These are phyloP conservation scores for Orthosia gracilis DNA, from an alignment of 2,888 invertebrate genomes.

Conservation along the genomic window DNA sequence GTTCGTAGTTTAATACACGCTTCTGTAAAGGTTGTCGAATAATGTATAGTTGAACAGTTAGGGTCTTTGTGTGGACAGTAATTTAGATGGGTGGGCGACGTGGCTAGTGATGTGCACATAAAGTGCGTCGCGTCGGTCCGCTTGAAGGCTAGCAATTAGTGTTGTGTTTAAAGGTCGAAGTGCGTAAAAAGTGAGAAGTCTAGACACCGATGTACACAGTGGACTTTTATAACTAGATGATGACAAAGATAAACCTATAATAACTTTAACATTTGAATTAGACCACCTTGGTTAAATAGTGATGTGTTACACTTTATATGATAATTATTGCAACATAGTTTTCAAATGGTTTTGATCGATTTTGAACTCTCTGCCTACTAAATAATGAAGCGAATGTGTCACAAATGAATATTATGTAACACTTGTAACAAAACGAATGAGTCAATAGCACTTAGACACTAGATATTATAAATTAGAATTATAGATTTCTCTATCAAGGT, in stretches of 20 bases:
- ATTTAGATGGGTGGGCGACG: conserved; percentile 36
- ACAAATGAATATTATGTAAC: not conserved
- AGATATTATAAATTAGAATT: conserved; percentile 14
- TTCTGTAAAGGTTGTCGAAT: conserved; percentile 50
- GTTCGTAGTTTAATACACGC: conserved; percentile 49
- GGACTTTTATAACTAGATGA: conserved; percentile 37
- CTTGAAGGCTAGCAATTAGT: conserved; percentile 51
- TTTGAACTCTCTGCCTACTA: conserved; percentile 7
- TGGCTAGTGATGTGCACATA: conserved; percentile 43
- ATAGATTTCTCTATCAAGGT: conserved; percentile 1
- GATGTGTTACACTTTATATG: conserved; percentile 2
- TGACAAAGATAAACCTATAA: conserved; percentile 29
- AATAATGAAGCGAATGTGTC: not conserved
- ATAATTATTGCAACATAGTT: conserved; percentile 7
- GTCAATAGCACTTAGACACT: not conserved
- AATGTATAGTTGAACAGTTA: conserved; percentile 15
- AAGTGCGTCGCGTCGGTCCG: conserved; percentile 44
- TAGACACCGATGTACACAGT: conserved; percentile 33
- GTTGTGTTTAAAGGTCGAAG: conserved; percentile 51
- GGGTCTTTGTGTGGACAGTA: conserved; percentile 29
- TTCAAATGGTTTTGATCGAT: not conserved
- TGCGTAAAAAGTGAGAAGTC: conserved; percentile 56
- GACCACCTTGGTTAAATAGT: conserved; percentile 38
- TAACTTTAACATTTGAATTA: conserved; percentile 29
- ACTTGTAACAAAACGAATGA: not conserved